Base-by-base conservation (phyloP, 1,140 invertebrate genomes). In the Macrobrachium rosenbergii region DNA sequence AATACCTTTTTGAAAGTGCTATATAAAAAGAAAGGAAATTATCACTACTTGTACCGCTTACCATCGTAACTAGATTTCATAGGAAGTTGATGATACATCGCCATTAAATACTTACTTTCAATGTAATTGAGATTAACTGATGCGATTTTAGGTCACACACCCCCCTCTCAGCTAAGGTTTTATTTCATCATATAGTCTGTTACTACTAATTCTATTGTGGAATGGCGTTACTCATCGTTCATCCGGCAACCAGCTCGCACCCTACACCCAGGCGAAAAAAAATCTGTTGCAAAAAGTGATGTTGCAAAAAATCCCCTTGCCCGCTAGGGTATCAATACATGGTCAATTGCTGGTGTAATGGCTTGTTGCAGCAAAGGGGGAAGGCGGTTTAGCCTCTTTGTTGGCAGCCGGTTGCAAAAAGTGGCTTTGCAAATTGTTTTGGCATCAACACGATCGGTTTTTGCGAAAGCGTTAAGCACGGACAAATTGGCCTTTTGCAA, bases 261-360 rank as follows among this genome's bases (percentile, higher is more conserved):
- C 43, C 77, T 43, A 76, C 60, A n/a, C 63, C 43, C 7, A 21
- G 58, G 23, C 17, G 62, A 67, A 81, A 19, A 59, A 63, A 21
- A n/a, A 21, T 43, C 17, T 23, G 69, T 72, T 28, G 12, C 72
- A 82, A 80, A 86, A 86, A 67, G 58, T 28, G 45, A 52, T 81
- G 84, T 86, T 86, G 84, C 84, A 86, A 72, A 85, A 85, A 85
- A 75, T 45, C 28, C 12, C 75, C 43, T 21, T 52, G 58, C 62
- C 62, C 17, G 37, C 76, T 45, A 52, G 67, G 84, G 58, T 80
- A 86, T 86, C 84, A 86, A 86, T 80, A 80, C 84, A 63, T 60
- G 84, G 84, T 86, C 84, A 86, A 86, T 86, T 86, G 84, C 84
- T 79, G 77, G 84, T 79, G 84, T 86, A 86, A 86, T 86, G 84